These are phyloP conservation scores for Akabosia matsudoensis DNA, from an alignment of 1,140 invertebrate species.

Conservation along the genomic window DNA sequence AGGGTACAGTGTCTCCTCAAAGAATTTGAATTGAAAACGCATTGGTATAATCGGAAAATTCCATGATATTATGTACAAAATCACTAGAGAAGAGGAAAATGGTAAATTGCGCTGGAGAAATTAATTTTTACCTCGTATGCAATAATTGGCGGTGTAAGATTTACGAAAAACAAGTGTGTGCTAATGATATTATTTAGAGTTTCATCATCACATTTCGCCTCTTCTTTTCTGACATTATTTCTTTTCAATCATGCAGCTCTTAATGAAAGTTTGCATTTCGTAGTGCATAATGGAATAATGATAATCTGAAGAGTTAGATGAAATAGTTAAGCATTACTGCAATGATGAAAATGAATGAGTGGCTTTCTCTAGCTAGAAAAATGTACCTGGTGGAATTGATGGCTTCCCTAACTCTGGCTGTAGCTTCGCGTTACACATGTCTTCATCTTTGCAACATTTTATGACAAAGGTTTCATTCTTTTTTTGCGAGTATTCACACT, in stretches of 20 bases:
- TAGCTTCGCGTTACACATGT: constrained; percentile 62
- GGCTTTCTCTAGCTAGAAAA: background rate
- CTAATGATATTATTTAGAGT: background rate
- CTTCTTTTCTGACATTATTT: too few species aligned
- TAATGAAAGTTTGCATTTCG: background rate
- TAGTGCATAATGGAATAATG: background rate
- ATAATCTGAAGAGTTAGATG: background rate
- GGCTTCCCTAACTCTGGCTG: constrained; percentile 50
- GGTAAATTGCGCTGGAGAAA: too few species aligned
- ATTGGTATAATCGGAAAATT: background rate
- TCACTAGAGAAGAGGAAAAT: too few species aligned
- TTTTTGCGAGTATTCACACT: constrained; percentile 60
- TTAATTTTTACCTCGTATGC: background rate
- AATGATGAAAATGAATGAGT: background rate
- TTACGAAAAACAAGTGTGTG: background rate
- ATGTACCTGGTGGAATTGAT: constrained; percentile 47
- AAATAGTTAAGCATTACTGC: background rate
- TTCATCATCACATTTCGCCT: background rate
- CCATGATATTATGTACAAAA: background rate
- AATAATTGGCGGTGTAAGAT: background rate
- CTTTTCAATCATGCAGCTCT: too few species aligned
- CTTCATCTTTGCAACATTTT: constrained; percentile 60
- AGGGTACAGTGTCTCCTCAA: too few species aligned
- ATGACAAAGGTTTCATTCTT: constrained; percentile 57
- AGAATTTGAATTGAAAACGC: too few species aligned